Base-by-base conservation (phyloP, 2,113 vertebrate genomes). In the Pseudonaja textilis region DNA sequence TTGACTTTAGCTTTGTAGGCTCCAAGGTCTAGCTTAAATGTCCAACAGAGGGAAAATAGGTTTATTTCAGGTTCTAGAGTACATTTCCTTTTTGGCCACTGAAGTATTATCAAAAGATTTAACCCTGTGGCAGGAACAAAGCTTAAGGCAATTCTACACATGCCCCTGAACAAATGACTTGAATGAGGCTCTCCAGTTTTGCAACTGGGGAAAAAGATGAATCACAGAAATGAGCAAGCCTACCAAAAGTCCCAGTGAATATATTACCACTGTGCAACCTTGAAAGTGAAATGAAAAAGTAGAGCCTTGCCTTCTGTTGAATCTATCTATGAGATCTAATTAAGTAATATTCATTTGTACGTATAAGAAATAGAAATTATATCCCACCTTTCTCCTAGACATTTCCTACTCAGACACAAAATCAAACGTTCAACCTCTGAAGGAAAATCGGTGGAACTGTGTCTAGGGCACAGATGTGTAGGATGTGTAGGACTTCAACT, bases 1-100 rank as follows among this genome's bases (percentile, higher is more conserved):
- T 64, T 61, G 93, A 61, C 85, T 94, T 69, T 55, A 85, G 95
- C 94, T 87, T 94, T 94, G 26, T 45, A 93, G 90, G 87, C 91
- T 34, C 89, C 39, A 92, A 92, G 25, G 12, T 91, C 87, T 7
- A 54, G 45, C 89, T 93, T 89, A 64, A 26, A 1, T 88, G 81
- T 91, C 29, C 2, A 6, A 39, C 7, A 3, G 74, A 1, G 2
- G n/a, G 3, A 12, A 85, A 59, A 16, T 45, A 55, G 5, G 12
- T 61, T 47, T 39, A 42, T 93, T 92, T 87, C 56, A 87, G 87
- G 92, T 91, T 61, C 52, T 89, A 81, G 26, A 54, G 20, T 54
- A 87, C 4, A 56, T 34, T 45, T 93, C 39, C 25, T 56, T 89
- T 89, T 92, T 85, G 42, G 11, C 88, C 29, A 16, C 6, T 50